A percentile compares a stretch with the other conserved stretches of the same genome.
Conservation (phyloP, 1,140 invertebrate genomes). For the Hyles euphorbiae region DNA sequence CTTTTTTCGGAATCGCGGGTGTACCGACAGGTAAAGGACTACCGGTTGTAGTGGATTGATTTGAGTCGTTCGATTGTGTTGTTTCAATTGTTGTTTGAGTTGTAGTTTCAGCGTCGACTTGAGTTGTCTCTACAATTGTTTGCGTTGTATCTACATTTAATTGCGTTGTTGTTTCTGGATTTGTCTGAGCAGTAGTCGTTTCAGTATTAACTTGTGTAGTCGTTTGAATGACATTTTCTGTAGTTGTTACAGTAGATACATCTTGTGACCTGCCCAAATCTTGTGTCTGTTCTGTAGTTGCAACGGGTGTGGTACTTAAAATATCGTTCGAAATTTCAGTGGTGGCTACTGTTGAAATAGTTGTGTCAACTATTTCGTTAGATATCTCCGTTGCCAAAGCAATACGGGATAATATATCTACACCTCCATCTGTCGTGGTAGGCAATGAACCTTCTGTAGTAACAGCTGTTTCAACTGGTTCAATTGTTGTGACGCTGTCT, state of each 20-base stretch:
- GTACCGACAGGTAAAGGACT: slow-evolving; percentile 33
- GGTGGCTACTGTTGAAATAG: slow-evolving; percentile 1
- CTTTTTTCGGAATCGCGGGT: slow-evolving; percentile 74
- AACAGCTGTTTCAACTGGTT: slow-evolving; percentile 8
- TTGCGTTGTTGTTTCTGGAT: slow-evolving; percentile 35
- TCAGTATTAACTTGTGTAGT: slow-evolving; percentile 33
- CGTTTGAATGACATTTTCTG: slow-evolving; percentile 21
- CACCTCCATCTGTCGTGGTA: slow-evolving; percentile 3
- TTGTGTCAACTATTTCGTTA: slow-evolving; percentile 12
- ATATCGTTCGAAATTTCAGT: slow-evolving; percentile 24
- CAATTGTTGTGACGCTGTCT: slow-evolving; percentile 4
- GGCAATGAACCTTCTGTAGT: background rate
- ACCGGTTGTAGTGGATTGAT: slow-evolving; percentile 32
- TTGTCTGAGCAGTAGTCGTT: slow-evolving; percentile 29
- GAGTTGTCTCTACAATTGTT: slow-evolving; percentile 37
- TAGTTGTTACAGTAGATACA: slow-evolving; percentile 30
- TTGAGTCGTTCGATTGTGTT: slow-evolving; percentile 37
- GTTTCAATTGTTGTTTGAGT: slow-evolving; percentile 8
- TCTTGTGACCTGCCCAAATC: slow-evolving; percentile 27
- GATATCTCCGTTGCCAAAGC: slow-evolving; percentile 2
- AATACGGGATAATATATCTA: slow-evolving; percentile 23
- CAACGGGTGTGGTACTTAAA: slow-evolving; percentile 28
- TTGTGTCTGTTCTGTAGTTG: slow-evolving; percentile 34
- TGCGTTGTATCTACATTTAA: slow-evolving; percentile 36
- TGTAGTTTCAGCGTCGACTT: slow-evolving; percentile 30